These are phyloP conservation scores for Poeciliopsis gracilis DNA, from an alignment of 2,797 vertebrate genomes.

Conservation along the genomic window DNA sequence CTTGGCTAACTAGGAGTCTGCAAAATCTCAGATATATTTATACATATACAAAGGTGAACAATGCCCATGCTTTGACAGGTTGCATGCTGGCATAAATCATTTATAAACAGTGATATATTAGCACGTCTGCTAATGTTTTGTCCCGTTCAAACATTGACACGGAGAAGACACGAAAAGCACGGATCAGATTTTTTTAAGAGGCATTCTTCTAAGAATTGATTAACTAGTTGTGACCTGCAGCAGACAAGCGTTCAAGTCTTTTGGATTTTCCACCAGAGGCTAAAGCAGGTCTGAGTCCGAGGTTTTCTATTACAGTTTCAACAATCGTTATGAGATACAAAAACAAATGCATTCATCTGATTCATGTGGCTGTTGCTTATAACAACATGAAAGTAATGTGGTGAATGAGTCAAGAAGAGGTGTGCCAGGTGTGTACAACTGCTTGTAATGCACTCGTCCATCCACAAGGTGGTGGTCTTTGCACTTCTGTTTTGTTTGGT, in stretches of 20 bases:
- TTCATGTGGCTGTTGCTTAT: neutral
- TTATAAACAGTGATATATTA: neutral
- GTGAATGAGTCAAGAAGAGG: neutral
- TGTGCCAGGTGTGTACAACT: neutral
- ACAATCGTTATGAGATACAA: neutral
- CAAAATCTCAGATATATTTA: neutral
- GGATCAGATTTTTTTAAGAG: neutral
- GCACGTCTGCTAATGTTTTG: too few species aligned
- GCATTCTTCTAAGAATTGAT: neutral
- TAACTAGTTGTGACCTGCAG: neutral
- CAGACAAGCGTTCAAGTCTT: neutral
- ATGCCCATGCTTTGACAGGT: neutral
- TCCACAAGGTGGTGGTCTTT: neutral
- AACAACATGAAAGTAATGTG: neutral
- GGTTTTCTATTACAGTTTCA: conserved; percentile 8
- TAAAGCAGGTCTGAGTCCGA: neutral
- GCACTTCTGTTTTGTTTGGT: neutral
- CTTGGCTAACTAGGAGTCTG: neutral
- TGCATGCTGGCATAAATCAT: neutral
- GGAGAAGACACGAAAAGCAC: neutral
- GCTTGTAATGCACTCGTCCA: neutral
- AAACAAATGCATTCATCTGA: neutral
- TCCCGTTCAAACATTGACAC: neutral
- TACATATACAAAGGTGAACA: neutral
- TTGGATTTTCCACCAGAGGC: neutral